Percentiles rank a stretch among this genome's conserved stretches.
phyloP scores from a whole-genome alignment of 1,140 invertebrate genomes.

The Drosophila leontia region DNA sequence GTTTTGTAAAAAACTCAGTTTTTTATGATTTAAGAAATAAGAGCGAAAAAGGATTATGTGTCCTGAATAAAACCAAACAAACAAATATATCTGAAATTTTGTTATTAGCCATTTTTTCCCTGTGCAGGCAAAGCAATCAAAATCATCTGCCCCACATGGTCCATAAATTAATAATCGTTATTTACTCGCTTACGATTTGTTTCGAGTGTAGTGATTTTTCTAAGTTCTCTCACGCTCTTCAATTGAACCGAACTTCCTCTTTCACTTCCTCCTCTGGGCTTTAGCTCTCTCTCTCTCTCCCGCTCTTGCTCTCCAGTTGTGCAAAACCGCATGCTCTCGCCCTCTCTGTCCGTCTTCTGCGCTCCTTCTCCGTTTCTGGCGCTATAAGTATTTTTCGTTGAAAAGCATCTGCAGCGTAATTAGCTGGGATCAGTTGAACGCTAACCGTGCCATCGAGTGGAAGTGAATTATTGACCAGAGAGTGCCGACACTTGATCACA shows the following conservation, averaged over 20 bases:
- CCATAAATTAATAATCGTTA: background rate
- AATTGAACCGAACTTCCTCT: constrained; percentile 69
- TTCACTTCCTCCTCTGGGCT: constrained; percentile 7
- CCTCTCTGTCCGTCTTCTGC: constrained; percentile 31
- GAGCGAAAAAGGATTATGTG: too few species aligned
- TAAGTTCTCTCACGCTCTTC: constrained; percentile 77
- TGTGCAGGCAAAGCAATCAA: background rate
- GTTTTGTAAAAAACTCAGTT: background rate
- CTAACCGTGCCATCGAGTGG: constrained; percentile 68
- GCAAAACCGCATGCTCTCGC: constrained; percentile 38
- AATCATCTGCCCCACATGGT: background rate
- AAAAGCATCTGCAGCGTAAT: constrained; percentile 72
- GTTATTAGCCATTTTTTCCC: background rate
- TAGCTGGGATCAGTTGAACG: constrained; percentile 65
- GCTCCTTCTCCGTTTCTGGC: constrained; percentile 25
- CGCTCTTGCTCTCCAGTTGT: constrained; percentile 24
- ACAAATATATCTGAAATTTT: background rate
- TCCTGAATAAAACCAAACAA: too few species aligned
- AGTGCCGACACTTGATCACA: constrained; percentile 1
- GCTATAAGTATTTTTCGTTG: constrained; percentile 56
- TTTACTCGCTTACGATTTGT: background rate
- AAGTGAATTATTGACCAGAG: constrained; percentile 49
- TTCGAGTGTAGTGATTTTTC: constrained; percentile 48
- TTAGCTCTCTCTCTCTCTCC: background rate
- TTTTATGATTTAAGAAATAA: background rate